Evolutionary conservation across 2,888 invertebrate species (phyloP), one percentile per base, ranked within the genome.

Genomic region (Pristionchus exspectatus): DNA sequence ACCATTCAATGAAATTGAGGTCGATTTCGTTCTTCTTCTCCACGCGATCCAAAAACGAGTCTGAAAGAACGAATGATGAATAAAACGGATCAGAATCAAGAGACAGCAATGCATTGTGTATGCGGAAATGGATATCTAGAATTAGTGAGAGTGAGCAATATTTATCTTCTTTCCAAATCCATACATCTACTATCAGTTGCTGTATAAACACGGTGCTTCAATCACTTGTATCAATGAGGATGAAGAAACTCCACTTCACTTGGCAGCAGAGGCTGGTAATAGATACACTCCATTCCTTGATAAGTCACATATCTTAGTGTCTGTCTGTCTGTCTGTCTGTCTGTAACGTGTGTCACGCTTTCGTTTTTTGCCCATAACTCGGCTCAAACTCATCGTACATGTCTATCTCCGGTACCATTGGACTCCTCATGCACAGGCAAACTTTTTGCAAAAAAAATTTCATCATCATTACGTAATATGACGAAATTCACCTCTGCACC

Each of bases 41-140:
- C 66, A 24, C 66, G 66, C n/a, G 77, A 33, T 33, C 27, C 33
- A 9, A 72, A 72, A 72, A n/a, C 14, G 33, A 89, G 24, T 69
- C 74, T 92, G 59, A 91, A 92, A 30, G 88, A 66, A 27, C 91
- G 92, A 0, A 92, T 96, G 91, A 93, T 96, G 59, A 95, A 95
- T 90, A 92, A 93, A 30, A 94, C 95, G 90, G 96, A 96, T 93
- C 94, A 95, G 81, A 96, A 95, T 93, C 95, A 95, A 91, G 95
- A 95, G 92, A 95, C 95, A 56, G 96, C 96, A 4, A 95, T 96
- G 87, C 96, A 96, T 92, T 94, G 95, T 86, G 96, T 96, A 27
- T 95, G 95, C 30, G 92, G 95, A 91, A 95, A 95, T 83, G 93
- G 92, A 16, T 93, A 92, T 88, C 56, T 91, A 33, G 92, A 93